A percentile compares a stretch with the other conserved stretches of the same genome.
phyloP scores from a whole-genome alignment of 1,140 invertebrate species.

The Callitettix versicolor region DNA sequence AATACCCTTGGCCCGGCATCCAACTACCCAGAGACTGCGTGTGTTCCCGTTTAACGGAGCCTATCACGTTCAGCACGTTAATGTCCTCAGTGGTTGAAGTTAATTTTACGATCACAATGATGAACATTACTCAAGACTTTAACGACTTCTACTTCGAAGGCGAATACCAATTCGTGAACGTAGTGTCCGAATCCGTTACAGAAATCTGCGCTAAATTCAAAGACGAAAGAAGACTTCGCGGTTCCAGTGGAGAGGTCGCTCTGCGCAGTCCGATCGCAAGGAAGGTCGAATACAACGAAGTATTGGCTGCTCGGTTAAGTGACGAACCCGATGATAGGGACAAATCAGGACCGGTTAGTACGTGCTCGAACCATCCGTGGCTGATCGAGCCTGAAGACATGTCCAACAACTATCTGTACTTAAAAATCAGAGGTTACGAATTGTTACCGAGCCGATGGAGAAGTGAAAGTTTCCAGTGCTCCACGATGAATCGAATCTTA shows the following conservation, averaged over 20 bases:
- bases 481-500: constrained; percentile 58
- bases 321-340: constrained; percentile 31
- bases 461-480: constrained; percentile 38
- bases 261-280: constrained; percentile 36
- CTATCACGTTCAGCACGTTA: constrained; percentile 44
- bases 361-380: constrained; percentile 64
- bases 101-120: constrained; percentile 59
- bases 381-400: constrained; percentile 61
- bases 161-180: constrained; percentile 25
- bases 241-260: constrained; percentile 58
- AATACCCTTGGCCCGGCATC: constrained; percentile 57
- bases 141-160: constrained; percentile 71
- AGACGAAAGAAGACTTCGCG: constrained; percentile 48
- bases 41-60: constrained; percentile 55
- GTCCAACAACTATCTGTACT: constrained; percentile 55
- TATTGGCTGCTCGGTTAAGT: constrained; percentile 15
- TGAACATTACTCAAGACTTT: constrained; percentile 75
- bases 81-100: constrained; percentile 57
- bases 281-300: constrained; percentile 33
- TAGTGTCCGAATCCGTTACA: constrained; percentile 27
- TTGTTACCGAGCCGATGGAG: constrained; percentile 31
- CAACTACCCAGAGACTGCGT: constrained; percentile 56
- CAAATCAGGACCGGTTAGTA: constrained; percentile 32
- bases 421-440: constrained; percentile 54
- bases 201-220: constrained; percentile 47